Base-by-base conservation (phyloP, 2,888 invertebrate genomes). In the Thalpophila matura region DNA sequence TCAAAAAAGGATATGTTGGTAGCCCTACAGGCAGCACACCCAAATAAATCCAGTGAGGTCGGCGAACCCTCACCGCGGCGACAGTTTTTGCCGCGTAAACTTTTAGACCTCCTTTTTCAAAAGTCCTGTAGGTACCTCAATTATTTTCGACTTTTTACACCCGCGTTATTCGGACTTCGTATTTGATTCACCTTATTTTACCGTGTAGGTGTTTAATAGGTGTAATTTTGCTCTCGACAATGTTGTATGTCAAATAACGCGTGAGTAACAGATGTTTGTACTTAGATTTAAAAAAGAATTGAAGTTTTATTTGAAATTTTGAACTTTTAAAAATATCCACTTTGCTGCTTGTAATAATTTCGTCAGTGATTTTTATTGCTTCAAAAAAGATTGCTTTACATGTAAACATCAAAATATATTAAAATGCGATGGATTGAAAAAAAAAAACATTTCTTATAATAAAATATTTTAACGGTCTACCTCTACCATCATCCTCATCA, bases 91-190 rank as follows among this genome's bases (percentile, higher is more conserved):
- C 88, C 43, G 63, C 80, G 84, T 76, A 82, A 86, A 85, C 86
- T 90, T 90, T 92, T 91, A 90, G 89, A 87, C 85, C 86, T 91
- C 89, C 78, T 83, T 85, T 85, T 85, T 85, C 80, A 77, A 80
- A 79, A 69, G 67, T 73, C 82, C 83, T 84, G 84, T 83, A 81
- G 78, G 81, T 87, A 85, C 89, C 87, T 88, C 93, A 93, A 94
- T 94, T 93, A 94, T 93, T 94, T 91, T 87, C 84, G 86, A 91
- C 88, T 93, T 93, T 93, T 94, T 93, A 88, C 88, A 80, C 80
- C 84, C 84, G 86, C 87, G 83, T 90, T 89, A 88, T 86, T 87
- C 85, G 85, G 87, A 88, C 64, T 89, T 89, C 89, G 86, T 86
- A 86, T 88, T 86, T 87, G 90, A 89, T 84, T 84, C 69, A 42